These are phyloP conservation scores for Alcedo quadribrachys DNA, from an alignment of 2,797 vertebrate species.

Conservation along the genomic window DNA sequence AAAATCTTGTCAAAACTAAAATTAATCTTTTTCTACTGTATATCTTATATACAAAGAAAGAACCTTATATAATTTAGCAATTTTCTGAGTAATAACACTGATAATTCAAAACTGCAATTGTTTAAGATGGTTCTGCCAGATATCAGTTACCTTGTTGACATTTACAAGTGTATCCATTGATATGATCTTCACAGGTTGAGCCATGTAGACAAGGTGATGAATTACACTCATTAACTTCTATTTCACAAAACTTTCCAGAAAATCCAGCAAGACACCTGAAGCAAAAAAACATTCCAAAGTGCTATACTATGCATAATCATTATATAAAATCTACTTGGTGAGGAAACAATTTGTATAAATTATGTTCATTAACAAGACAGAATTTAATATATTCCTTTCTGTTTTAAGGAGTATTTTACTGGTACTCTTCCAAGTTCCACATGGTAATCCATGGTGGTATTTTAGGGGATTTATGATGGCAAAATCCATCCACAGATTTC, in stretches of 20 bases:
- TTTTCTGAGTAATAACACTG: background rate
- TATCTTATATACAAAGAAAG: background rate
- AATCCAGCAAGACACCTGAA: conserved; percentile 87
- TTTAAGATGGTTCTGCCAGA: background rate
- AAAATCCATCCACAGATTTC: background rate
- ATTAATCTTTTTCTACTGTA: background rate
- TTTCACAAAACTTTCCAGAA: conserved; percentile 87
- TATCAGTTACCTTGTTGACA: conserved; percentile 84
- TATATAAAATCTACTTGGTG: background rate
- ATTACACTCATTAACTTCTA: conserved; percentile 87
- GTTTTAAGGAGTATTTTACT: background rate
- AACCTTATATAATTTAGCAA: background rate
- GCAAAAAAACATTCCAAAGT: conserved; percentile 8
- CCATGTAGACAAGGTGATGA: conserved; percentile 85
- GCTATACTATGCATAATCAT: background rate
- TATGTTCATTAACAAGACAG: background rate
- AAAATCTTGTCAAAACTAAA: background rate
- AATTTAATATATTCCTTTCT: background rate
- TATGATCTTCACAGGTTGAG: conserved; percentile 84
- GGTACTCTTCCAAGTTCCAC: background rate
- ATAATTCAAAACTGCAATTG: background rate
- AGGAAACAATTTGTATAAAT: background rate
- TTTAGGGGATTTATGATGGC: background rate
- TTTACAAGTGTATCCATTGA: conserved; percentile 86
- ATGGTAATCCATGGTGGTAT: background rate